Evolutionary conservation across 1,140 invertebrate species (phyloP).

Genomic region (Apis laboriosa): DNA sequence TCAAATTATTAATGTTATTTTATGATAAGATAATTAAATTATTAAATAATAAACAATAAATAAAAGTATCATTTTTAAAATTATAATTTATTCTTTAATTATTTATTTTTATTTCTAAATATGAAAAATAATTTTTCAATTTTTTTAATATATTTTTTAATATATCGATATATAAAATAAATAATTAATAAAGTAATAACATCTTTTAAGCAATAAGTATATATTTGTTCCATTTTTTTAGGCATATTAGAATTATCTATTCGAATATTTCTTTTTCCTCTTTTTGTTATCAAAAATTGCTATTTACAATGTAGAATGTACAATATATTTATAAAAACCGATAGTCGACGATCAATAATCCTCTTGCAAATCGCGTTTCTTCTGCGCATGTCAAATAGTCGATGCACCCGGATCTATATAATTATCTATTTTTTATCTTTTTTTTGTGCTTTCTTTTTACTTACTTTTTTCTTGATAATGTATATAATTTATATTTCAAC

Average conservation of each 20-base stretch:
- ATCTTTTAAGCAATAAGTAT: not conserved
- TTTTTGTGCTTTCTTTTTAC: not conserved
- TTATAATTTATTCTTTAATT: not conserved
- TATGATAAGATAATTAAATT: not conserved
- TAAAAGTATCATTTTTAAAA: not conserved
- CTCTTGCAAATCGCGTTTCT: conserved; percentile 61
- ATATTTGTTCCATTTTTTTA: not conserved
- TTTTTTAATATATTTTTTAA: not conserved
- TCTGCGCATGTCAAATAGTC: conserved; percentile 53
- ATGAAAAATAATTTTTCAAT: no score
- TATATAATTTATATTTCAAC: no score
- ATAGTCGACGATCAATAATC: conserved; percentile 62
- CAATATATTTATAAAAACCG: conserved; percentile 52
- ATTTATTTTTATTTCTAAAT: no score
- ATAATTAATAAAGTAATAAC: not conserved
- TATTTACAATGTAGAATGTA: not conserved
- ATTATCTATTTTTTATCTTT: not conserved
- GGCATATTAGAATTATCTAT: no score
- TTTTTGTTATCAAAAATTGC: conserved; percentile 17
- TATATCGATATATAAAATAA: not conserved
- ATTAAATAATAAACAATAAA: no score
- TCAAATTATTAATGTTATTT: not conserved
- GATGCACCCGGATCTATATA: conserved; percentile 28
- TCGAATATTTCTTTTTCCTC: not conserved
- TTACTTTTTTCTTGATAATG: not conserved